Evolutionary conservation across 2,797 vertebrate species (phyloP).

Genomic region (Peromyscus nudipes): DNA sequence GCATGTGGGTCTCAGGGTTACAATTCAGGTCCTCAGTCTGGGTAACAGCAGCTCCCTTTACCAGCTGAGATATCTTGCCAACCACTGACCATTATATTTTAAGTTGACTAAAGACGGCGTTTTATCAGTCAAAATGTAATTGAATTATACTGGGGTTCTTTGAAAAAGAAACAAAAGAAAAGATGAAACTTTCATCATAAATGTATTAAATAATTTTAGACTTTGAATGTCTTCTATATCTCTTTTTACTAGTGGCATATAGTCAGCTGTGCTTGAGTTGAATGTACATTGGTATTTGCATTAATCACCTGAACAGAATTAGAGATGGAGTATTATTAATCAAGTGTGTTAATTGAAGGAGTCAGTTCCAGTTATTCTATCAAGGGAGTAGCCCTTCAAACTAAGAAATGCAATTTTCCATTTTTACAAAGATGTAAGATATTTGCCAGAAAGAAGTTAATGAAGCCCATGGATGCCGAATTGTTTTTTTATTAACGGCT

Average conservation of each 20-base stretch:
- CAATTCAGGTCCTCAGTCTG: not conserved
- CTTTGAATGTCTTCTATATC: not conserved
- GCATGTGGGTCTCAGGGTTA: not conserved
- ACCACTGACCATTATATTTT: not conserved
- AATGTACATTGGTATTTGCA: not conserved
- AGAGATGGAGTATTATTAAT: not conserved
- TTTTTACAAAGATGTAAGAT: not conserved
- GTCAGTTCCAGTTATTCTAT: not conserved
- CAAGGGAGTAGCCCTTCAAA: slow-evolving; percentile 7
- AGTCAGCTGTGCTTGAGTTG: not conserved
- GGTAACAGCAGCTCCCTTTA: not conserved
- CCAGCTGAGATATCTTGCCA: not conserved
- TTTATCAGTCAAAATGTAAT: slow-evolving; percentile 31
- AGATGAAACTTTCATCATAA: not conserved
- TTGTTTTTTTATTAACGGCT: slow-evolving; percentile 10
- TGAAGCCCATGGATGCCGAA: not conserved
- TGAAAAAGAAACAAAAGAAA: not conserved
- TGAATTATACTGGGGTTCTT: not conserved
- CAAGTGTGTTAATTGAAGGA: not conserved
- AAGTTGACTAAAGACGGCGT: not conserved
- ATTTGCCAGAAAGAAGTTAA: slow-evolving; percentile 8
- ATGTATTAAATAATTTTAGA: not conserved
- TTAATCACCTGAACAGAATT: slow-evolving; percentile 25
- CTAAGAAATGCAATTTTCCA: slow-evolving; percentile 10
- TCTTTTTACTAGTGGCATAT: not conserved